Base-by-base conservation (phyloP, 2,113 vertebrate species). In the Eurystomus gularis region DNA sequence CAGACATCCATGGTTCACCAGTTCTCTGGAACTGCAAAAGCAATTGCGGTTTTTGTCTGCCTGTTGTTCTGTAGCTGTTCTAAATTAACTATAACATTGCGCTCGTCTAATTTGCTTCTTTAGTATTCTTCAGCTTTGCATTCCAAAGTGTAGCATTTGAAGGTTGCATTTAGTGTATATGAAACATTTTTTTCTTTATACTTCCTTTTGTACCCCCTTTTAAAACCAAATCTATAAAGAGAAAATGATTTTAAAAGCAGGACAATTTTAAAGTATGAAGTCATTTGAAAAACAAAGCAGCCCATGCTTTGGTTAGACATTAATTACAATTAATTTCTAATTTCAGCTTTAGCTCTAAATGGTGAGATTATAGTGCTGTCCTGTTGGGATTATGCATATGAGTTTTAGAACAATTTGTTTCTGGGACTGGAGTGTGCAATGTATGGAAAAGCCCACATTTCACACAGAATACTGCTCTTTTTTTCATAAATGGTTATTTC, bases 391-490 rank as follows among this genome's bases (percentile, higher is more conserved):
- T 58, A 25, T 57, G 17, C 29, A 11, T 31, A 31, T 48, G 75
- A 75, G 66, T 57, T 79, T 68, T n/a, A 37, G 70, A 94, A 31
- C 21, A 58, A 2, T 13, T 35, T 17, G 28, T 49, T 86, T 28
- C 20, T 73, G 71, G 75, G 46, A 7, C 21, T 39, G 70, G 21
- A 57, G 24, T 58, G 10, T 75, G 11, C 33, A 21, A 40, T 29
- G 26, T 0, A 12, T 31, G n/a, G 26, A 13, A 51, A 71, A 26
- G 64, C 18, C 5, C 37, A 0, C 62, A 19, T 24, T 10, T 52
- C 33, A 17, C 20, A 9, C 2, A 28, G 11, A 39, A 33, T 13
- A 10, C 37, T 26, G 3, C 3, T 57, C 4, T 51, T 2, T 55
- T 62, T 58, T 75, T 10, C 7, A n/a, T 52, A 20, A 54, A 7